Evolutionary conservation across 2,113 vertebrate species (phyloP).

Genomic region (Carlito syrichta): DNA sequence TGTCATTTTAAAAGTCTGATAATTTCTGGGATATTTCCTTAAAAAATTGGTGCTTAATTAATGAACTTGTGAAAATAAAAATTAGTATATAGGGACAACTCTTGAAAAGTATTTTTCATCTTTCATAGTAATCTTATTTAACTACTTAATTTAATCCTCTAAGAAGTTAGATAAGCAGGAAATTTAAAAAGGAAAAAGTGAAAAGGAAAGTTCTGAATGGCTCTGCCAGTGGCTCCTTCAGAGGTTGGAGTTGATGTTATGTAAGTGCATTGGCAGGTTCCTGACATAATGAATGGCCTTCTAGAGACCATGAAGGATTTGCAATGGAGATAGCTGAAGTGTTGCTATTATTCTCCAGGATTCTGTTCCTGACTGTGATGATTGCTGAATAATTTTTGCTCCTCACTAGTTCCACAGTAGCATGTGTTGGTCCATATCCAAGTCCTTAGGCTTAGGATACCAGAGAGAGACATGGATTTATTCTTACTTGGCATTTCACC

Average conservation of each 20-base stretch:
- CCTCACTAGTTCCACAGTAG: slow-evolving; percentile 14
- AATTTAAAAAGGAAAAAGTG: not conserved
- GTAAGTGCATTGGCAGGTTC: not conserved
- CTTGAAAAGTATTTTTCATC: not conserved
- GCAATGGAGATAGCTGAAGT: slow-evolving; percentile 41
- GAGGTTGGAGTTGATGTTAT: slow-evolving; percentile 24
- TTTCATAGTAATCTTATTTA: not conserved
- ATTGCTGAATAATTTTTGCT: slow-evolving; percentile 64
- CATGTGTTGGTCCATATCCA: slow-evolving; percentile 50
- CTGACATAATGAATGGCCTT: not conserved
- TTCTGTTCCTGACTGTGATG: slow-evolving; percentile 33
- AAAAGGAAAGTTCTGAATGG: not conserved
- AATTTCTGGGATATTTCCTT: not conserved
- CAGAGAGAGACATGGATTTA: slow-evolving; percentile 58
- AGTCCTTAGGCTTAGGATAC: slow-evolving; percentile 48
- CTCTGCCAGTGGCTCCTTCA: not conserved
- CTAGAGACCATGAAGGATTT: slow-evolving; percentile 43
- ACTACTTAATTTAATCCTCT: not conserved
- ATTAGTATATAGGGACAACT: not conserved
- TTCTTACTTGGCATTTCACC: slow-evolving; percentile 70
- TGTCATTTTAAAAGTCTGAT: not conserved
- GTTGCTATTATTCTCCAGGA: slow-evolving; percentile 41
- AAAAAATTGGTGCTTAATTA: not conserved
- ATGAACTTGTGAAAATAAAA: not conserved
- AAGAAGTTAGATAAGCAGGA: not conserved